A percentile compares a stretch with the other conserved stretches of the same genome.
Conservation (phyloP, 2,888 invertebrate genomes). For the Pterostichus niger region DNA sequence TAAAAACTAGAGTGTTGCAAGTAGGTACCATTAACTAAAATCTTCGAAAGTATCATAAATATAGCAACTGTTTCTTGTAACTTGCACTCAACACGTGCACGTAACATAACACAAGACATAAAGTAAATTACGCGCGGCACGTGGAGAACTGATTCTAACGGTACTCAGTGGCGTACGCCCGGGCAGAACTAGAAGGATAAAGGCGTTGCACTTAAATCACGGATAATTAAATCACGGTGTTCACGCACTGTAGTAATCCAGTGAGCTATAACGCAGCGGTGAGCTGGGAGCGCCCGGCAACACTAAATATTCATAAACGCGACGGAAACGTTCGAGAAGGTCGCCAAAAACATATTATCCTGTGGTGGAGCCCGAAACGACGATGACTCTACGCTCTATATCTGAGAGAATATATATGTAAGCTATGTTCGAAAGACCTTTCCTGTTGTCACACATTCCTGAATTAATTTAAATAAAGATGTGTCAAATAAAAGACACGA, state of each 20-base stretch:
- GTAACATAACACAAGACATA: slow-evolving; percentile 4
- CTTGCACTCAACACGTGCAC: slow-evolving; percentile 1
- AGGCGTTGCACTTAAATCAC: slow-evolving; percentile 56
- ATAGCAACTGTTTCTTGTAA: too few species aligned
- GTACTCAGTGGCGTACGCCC: slow-evolving; percentile 11
- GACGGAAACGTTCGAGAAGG: slow-evolving; percentile 35
- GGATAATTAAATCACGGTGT: slow-evolving; percentile 61
- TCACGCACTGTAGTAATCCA: slow-evolving; percentile 58
- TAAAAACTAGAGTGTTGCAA: too few species aligned
- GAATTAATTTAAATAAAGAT: too few species aligned
- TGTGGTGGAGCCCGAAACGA: too few species aligned
- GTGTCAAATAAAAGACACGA: too few species aligned
- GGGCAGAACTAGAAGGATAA: not conserved
- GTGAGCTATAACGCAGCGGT: slow-evolving; percentile 37
- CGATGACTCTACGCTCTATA: too few species aligned
- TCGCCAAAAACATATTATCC: slow-evolving; percentile 57
- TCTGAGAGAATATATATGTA: too few species aligned
- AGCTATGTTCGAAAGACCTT: too few species aligned
- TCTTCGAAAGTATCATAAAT: too few species aligned
- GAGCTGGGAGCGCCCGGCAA: not conserved
- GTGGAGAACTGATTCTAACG: slow-evolving; percentile 14
- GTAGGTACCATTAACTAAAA: too few species aligned
- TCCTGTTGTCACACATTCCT: too few species aligned
- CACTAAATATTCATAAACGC: slow-evolving; percentile 62
- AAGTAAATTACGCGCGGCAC: slow-evolving; percentile 2